A percentile compares a stretch with the other conserved stretches of the same genome.
phyloP scores from a whole-genome alignment of 2,797 vertebrate species.

The Pelodytes ibericus region DNA sequence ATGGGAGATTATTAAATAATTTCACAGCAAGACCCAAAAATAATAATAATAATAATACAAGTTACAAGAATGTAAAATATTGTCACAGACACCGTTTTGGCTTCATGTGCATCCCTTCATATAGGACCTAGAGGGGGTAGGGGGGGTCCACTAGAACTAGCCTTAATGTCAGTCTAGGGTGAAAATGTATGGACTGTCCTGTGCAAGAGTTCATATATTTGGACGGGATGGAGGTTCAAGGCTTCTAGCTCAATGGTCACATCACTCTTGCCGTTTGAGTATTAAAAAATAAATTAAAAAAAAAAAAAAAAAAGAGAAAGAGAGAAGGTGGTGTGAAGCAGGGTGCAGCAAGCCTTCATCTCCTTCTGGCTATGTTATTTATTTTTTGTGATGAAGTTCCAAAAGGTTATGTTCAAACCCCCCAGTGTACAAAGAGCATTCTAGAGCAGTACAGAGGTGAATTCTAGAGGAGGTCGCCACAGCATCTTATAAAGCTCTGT shows the following conservation, averaged over 20 bases:
- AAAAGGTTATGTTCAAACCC: too few relatives aligned
- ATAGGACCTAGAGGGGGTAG: constrained; percentile 27
- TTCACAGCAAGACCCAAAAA: constrained; percentile 51
- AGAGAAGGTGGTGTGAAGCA: constrained; percentile 13
- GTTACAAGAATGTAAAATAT: constrained; percentile 39
- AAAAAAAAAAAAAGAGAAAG: constrained; percentile 25
- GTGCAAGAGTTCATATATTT: constrained; percentile 26
- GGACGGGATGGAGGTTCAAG: constrained; percentile 5
- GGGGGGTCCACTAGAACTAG: neutral
- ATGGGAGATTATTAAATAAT: constrained; percentile 46
- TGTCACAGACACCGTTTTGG: constrained; percentile 45
- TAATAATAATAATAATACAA: neutral
- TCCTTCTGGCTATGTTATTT: neutral
- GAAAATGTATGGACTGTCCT: constrained; percentile 31
- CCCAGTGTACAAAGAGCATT: too few relatives aligned
- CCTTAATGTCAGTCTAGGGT: constrained; percentile 31
- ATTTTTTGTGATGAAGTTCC: neutral
- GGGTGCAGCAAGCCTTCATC: constrained; percentile 23
- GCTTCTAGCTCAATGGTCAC: constrained; percentile 30
- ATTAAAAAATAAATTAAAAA: neutral
- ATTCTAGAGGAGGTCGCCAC: neutral
- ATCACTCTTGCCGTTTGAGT: constrained; percentile 4
- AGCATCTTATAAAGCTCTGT: constrained; percentile 12
- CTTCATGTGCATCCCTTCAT: constrained; percentile 26
- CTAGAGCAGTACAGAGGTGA: neutral